Base-by-base conservation (phyloP, 1,140 invertebrate genomes). In the Coelopa frigida region DNA sequence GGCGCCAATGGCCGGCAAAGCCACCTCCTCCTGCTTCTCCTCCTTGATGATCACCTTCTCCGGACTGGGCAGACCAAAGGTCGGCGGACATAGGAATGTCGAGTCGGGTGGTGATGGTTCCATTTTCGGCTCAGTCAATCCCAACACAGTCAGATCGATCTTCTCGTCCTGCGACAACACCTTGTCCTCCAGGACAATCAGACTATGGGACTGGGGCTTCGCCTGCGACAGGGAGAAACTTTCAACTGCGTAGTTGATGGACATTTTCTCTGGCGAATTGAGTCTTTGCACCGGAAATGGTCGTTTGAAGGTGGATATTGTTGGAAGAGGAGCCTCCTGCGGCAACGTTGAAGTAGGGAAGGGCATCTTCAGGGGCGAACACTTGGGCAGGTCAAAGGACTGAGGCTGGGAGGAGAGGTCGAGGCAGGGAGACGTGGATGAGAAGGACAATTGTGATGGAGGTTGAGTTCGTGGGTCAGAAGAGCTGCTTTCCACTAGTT, bases 141-240 rank as follows among this genome's bases (percentile, higher is more conserved):
- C 46, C 5, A 65, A 31, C 1, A 32, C 54, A 4, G 56, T 52
- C 7, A 66, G 32, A 33, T 66, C 62, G 6, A 66, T 66, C 37
- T 62, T 66, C 26, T 66, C 62, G 24, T 65, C 38, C 6, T 58
- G 61, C 0, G 62, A 45, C 35, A 66, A 27, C 5, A 66, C 59
- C 39, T 66, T 66, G 23, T 66, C 56, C 20, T 66, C 62, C 36
- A 66, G 33, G 26, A 66, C 62, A 56, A 66, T 65, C 15, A 65
- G 23, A 41, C 37, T 45, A 27, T 44, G n/a, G n/a, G n/a, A n/a
- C n/a, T n/a, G n/a, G n/a, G n/a, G n/a, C n/a, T n/a, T n/a, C n/a
- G n/a, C n/a, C n/a, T n/a, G n/a, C n/a, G n/a, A n/a, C n/a, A n/a
- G n/a, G n/a, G n/a, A n/a, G n/a, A n/a, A n/a, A n/a, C n/a, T n/a